Conservation (phyloP, 2,113 vertebrate genomes). For the Crotalus horridus region DNA sequence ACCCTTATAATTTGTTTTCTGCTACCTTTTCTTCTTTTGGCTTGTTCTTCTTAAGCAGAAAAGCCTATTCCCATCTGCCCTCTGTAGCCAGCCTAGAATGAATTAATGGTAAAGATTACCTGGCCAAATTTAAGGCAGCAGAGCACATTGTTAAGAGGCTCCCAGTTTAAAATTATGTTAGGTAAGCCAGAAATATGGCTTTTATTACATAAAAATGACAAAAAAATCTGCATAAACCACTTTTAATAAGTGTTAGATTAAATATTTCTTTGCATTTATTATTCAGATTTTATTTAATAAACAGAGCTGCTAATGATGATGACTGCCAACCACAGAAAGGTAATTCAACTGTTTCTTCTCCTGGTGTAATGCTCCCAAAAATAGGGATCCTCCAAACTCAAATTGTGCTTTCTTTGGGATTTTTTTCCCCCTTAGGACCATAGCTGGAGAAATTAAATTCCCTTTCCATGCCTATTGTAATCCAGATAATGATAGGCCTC, state of each 20-base stretch:
- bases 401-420: no score
- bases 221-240: neutral
- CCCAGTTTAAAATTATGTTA: neutral
- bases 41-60: neutral
- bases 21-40: neutral
- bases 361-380: neutral
- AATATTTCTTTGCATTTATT: neutral
- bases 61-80: neutral
- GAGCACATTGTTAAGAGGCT: neutral
- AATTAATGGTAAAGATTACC: neutral
- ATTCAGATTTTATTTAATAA: neutral
- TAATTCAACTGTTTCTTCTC: neutral
- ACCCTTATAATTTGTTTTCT: neutral
- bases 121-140: neutral
- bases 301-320: neutral
- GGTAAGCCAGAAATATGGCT: neutral
- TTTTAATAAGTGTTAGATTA: neutral
- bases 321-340: neutral
- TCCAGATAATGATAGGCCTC: neutral
- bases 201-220: neutral
- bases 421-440: neutral
- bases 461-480: neutral
- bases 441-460: neutral
- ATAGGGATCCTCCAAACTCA: neutral
- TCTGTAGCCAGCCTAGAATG: neutral